These are phyloP conservation scores for Bathynomus jamesi DNA, from an alignment of 1,140 invertebrate species.

Conservation along the genomic window DNA sequence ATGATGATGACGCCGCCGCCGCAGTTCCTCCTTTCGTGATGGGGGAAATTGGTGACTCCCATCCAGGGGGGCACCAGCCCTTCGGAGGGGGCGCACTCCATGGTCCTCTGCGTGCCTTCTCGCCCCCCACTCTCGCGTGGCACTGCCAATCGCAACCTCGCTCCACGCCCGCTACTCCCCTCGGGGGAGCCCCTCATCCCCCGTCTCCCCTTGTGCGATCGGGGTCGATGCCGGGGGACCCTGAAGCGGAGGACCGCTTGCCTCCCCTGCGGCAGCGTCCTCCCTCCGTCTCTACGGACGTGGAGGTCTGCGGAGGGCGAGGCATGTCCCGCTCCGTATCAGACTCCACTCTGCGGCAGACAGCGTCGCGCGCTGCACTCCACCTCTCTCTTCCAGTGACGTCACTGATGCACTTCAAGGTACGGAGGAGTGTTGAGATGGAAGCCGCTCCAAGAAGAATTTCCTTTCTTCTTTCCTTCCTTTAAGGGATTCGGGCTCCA, in stretches of 20 bases:
- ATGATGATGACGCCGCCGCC: not conserved
- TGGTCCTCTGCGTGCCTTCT: not conserved
- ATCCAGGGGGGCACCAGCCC: slow-evolving; percentile 18
- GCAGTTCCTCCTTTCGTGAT: slow-evolving; percentile 14
- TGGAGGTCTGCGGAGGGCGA: slow-evolving; percentile 20
- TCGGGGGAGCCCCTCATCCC: slow-evolving; percentile 27
- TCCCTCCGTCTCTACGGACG: not conserved
- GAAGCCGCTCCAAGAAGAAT: not conserved
- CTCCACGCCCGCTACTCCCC: slow-evolving; percentile 32
- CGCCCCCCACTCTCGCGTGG: not conserved
- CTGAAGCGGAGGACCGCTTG: slow-evolving; percentile 26
- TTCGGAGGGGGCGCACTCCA: not conserved
- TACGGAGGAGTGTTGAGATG: slow-evolving; percentile 28
- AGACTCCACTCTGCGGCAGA: slow-evolving; percentile 43
- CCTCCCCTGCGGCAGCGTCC: slow-evolving; percentile 25
- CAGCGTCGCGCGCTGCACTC: slow-evolving; percentile 42
- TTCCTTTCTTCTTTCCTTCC: not conserved
- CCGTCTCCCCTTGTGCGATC: slow-evolving; percentile 31
- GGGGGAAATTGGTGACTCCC: slow-evolving; percentile 25
- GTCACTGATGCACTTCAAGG: slow-evolving; percentile 46
- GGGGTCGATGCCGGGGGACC: slow-evolving; percentile 31
- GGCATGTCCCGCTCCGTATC: slow-evolving; percentile 44
- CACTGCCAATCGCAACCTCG: slow-evolving; percentile 15
- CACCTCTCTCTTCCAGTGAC: slow-evolving; percentile 44
- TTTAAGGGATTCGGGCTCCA: no score